Evolutionary conservation across 2,888 invertebrate genomes (phyloP).

Genomic region (Aphidoletes aphidimyza): DNA sequence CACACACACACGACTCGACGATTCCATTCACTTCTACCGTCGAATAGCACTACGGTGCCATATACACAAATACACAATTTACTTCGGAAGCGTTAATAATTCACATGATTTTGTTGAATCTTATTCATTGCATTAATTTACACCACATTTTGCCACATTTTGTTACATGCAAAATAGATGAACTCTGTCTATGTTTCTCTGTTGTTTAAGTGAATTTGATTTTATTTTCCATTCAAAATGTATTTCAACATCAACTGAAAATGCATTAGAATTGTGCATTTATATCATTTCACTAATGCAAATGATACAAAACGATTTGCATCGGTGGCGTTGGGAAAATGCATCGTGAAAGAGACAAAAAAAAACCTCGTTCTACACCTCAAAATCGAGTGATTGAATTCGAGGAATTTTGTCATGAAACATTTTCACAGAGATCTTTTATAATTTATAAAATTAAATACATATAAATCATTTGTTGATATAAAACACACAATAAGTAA

Average conservation of each 20-base stretch:
- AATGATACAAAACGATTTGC: not conserved
- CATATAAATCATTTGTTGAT: too few species aligned
- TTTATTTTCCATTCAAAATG: not conserved
- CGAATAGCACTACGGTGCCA: not conserved
- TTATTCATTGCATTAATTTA: not conserved
- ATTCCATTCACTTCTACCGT: not conserved
- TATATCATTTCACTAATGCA: not conserved
- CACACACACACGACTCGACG: not conserved
- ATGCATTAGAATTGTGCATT: not conserved
- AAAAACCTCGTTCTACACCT: not conserved
- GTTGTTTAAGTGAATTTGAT: too few species aligned
- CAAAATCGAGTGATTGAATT: not conserved
- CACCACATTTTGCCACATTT: not conserved
- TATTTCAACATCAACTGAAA: not conserved
- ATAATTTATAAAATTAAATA: too few species aligned
- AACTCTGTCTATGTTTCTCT: too few species aligned
- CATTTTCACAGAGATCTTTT: too few species aligned
- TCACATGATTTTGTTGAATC: constrained; percentile 25
- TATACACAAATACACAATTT: not conserved
- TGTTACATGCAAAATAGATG: too few species aligned
- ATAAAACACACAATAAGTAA: too few species aligned
- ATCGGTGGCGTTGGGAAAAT: too few species aligned
- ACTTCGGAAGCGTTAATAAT: constrained; percentile 41
- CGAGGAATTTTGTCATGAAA: too few species aligned
- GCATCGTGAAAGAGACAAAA: not conserved